These are phyloP conservation scores for Chouioia cunea DNA, from an alignment of 2,888 invertebrate species.

Conservation along the genomic window DNA sequence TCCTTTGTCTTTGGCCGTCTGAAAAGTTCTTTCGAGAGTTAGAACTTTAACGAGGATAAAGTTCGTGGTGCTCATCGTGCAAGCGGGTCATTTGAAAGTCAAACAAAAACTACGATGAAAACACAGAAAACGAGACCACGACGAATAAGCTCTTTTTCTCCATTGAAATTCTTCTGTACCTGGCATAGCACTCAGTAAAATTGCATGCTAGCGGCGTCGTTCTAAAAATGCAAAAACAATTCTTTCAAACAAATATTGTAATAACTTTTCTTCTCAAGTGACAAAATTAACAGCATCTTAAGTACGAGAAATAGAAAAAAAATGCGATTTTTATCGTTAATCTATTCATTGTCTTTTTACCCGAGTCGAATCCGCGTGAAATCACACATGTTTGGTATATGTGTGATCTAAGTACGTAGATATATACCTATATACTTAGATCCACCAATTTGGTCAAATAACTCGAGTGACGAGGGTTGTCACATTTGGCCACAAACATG, in stretches of 20 bases:
- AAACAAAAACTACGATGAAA: constrained; percentile 51
- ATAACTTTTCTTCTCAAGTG: too few species aligned
- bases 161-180: constrained; percentile 1
- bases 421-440: too few species aligned
- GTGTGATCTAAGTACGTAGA: too few species aligned
- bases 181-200: constrained; percentile 8
- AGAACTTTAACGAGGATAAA: constrained; percentile 23
- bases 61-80: constrained; percentile 30
- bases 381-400: too few species aligned
- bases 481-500: constrained; percentile 18
- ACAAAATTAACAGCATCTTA: too few species aligned
- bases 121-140: constrained; percentile 43
- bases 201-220: constrained; percentile 4
- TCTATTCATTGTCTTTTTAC: too few species aligned
- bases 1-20: constrained; percentile 20
- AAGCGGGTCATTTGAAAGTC: constrained; percentile 53
- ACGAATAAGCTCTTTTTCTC: constrained; percentile 34
- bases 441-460: background rate
- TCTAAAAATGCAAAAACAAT: constrained; percentile 11
- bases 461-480: constrained; percentile 22
- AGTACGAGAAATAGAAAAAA: too few species aligned
- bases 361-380: too few species aligned
- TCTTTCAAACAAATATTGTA: too few species aligned
- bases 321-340: too few species aligned
- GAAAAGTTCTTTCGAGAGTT: constrained; percentile 19